Evolutionary conservation across 2,797 vertebrate species (phyloP).

Genomic region (Esox lucius): DNA sequence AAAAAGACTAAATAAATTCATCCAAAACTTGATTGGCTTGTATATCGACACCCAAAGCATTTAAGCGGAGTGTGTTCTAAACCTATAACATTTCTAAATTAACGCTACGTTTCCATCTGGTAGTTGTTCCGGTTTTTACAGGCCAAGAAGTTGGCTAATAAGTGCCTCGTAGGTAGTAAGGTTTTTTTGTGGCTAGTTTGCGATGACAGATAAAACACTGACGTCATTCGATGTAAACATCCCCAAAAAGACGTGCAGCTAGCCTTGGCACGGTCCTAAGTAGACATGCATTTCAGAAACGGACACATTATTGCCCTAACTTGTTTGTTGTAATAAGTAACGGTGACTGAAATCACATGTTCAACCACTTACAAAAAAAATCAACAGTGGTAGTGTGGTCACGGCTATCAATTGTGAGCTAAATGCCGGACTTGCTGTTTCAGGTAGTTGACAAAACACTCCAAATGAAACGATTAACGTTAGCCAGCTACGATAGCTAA

Average conservation of each 20-base stretch:
- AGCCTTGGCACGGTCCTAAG: background rate
- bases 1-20: background rate
- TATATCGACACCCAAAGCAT: background rate
- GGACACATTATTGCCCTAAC: background rate
- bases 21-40: background rate
- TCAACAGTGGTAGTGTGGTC: background rate
- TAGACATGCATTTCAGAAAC: background rate
- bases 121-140: background rate
- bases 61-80: background rate
- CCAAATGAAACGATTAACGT: too few species aligned
- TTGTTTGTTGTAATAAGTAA: background rate
- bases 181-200: background rate
- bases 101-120: background rate
- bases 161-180: background rate
- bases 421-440: background rate
- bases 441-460: background rate
- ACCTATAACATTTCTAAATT: background rate
- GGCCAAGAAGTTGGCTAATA: background rate
- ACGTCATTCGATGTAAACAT: background rate
- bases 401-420: background rate
- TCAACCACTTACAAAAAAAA: background rate
- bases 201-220: background rate
- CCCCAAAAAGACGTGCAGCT: background rate
- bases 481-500: background rate
- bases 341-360: background rate